These are phyloP conservation scores for Sarotherodon lohbergeri DNA, from an alignment of 2,113 vertebrate species.

Conservation along the genomic window DNA sequence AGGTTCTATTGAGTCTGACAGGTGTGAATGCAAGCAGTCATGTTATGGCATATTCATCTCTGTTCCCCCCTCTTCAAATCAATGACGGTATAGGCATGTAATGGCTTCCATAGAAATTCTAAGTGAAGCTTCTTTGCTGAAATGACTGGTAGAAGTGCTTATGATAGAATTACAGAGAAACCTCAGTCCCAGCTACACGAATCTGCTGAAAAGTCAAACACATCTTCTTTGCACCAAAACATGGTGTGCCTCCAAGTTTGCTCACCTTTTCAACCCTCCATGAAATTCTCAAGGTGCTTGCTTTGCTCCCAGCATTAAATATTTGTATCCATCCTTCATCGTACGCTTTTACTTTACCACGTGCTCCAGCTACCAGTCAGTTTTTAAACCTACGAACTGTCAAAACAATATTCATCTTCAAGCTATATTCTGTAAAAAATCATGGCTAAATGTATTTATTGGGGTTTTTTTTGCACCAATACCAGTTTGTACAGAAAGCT, in stretches of 20 bases:
- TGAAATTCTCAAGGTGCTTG: neutral
- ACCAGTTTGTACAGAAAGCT: neutral
- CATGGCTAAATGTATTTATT: neutral
- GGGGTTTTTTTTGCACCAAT: rapidly evolving
- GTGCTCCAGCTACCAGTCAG: neutral
- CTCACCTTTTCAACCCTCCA: constrained; percentile 11
- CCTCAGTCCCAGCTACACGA: neutral
- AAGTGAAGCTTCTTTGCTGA: neutral
- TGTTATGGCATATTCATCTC: neutral
- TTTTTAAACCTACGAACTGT: neutral
- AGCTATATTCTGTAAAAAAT: neutral
- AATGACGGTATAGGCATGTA: neutral
- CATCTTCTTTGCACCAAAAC: neutral
- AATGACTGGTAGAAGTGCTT: neutral
- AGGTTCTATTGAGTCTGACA: constrained; percentile 22
- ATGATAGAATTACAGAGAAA: neutral
- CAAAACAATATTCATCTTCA: neutral
- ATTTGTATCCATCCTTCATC: neutral
- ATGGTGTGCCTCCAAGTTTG: neutral
- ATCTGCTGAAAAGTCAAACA: neutral
- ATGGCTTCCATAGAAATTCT: neutral
- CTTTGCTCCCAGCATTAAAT: neutral
- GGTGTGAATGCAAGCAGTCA: neutral
- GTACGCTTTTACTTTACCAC: neutral
- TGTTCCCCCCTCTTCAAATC: neutral